Evolutionary conservation across 2,797 vertebrate genomes (phyloP), one percentile per base, ranked within the genome.

Genomic region (Gymnoscopelus braueri): DNA sequence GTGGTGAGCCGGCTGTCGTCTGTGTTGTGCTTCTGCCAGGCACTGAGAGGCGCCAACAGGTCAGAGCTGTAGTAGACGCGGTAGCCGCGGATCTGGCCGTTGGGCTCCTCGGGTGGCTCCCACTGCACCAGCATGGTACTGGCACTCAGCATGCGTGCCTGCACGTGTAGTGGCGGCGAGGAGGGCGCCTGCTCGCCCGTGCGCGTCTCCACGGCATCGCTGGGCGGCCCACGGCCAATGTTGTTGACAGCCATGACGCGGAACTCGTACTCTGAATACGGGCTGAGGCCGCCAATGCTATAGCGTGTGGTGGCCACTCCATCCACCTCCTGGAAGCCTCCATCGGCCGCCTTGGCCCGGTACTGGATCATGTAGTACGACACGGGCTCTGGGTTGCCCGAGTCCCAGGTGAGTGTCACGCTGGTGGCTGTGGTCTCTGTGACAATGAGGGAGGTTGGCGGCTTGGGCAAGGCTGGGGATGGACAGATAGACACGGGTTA

Each of bases 41-140:
- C 94, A 32, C 92, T 96, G 81, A 97, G 88, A 0, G 95, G 94
- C 60, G 96, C 93, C 1, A 92, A 92, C 0, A 95, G 80, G 82
- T 96, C 95, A 0, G 94, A 94, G 54, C 95, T 96, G 58, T 97
- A 98, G 91, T 98, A 98, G 63, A 98, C 94, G 0, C 97, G 92
- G 90, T 97, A 98, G 35, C 97, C 97, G 9, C 96, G 91, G 77
- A 98, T 96, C 77, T 97, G 95, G 2, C 97, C 97, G 0, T 98
- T 98, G 58, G 97, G 96, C 72, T 98, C 97, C 81, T 98, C 96
- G 0, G 97, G 97, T 0, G 94, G 93, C 57, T 96, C 96, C 97
- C 97, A 98, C 84, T 98, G 96, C 5, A 98, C 96, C 72, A 98
- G 88, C 96, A 98, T 98, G 23, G 97, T 98, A 88, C 95, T 97